Evolutionary conservation across 2,888 invertebrate genomes (phyloP), one percentile per base, ranked within the genome.

Genomic region (Branchipolynoe longqiensis): DNA sequence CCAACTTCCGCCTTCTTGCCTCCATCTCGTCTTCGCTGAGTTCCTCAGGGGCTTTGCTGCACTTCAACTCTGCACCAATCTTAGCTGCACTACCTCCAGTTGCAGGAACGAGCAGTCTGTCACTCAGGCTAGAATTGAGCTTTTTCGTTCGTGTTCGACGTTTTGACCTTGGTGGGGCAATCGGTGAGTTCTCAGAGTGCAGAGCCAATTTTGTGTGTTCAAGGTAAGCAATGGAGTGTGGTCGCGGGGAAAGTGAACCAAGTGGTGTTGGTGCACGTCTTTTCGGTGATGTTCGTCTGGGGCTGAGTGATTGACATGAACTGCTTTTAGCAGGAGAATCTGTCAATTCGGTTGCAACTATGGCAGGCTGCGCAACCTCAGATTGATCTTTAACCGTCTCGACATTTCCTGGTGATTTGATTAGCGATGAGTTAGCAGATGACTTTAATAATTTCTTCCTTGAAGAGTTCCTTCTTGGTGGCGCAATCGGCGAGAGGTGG

Each of bases 21-120:
- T 83, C 83, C 83, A 83, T 83, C 12, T 82, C 82, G 25, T 41
- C 56, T 62, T 62, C n/a, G n/a, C n/a, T n/a, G n/a, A n/a, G n/a
- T n/a, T n/a, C n/a, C n/a, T n/a, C n/a, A 22, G n/a, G n/a, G n/a
- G n/a, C n/a, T 8, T 25, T 8, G 3, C 22, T 36, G 6, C 22
- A 25, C n/a, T 4, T 12, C 18, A 14, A 33, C 73, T 73, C 31
- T 31, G 28, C 8, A 31, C 36, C 73, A 18, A 12, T 54, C 54
- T 54, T 12, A 14, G 22, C 12, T 14, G 54, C 18, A 18, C 18
- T 22, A 12, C 18, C 18, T 12, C 18, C 18, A 54, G 54, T 54
- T 54, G 22, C 54, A 54, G 54, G 22, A 54, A 14, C 54, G 22
- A 14, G 12, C 54, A 14, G 12, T 14, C 14, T 12, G 14, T 54